phyloP scores from a whole-genome alignment of 2,888 invertebrate genomes.

The Gasteruption jaculator region DNA sequence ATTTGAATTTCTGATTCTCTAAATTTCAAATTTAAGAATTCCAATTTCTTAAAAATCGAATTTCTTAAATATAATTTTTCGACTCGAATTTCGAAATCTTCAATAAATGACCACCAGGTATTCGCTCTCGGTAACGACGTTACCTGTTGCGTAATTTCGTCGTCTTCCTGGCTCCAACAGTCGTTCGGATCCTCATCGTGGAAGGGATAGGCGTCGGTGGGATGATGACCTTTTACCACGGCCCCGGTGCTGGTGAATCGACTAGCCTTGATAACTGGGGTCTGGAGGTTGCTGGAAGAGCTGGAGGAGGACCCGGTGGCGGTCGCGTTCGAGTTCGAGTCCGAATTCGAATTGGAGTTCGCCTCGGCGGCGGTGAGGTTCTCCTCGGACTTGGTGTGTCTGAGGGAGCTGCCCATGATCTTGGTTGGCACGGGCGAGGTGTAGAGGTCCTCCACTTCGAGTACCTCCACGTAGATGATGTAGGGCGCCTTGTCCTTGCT shows the following conservation, averaged over 20 bases:
- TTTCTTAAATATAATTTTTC: constrained; percentile 1
- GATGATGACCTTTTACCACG: constrained; percentile 40
- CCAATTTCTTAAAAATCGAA: neutral
- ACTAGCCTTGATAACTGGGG: constrained; percentile 29
- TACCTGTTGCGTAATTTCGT: constrained; percentile 81
- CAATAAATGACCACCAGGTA: too few relatives aligned
- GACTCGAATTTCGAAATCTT: too few relatives aligned
- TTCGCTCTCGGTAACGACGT: too few relatives aligned
- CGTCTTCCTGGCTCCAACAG: constrained; percentile 95
- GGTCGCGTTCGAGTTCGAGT: constrained; percentile 43
- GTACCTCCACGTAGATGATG: constrained; percentile 95
- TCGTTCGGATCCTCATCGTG: constrained; percentile 63
- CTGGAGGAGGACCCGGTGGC: constrained; percentile 35
- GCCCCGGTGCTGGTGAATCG: constrained; percentile 49
- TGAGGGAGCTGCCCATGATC: constrained; percentile 71
- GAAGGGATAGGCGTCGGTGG: constrained; percentile 43
- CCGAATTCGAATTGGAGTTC: too few relatives aligned
- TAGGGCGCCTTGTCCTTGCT: constrained; percentile 99
- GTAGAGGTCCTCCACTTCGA: constrained; percentile 80
- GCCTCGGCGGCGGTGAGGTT: constrained; percentile 64
- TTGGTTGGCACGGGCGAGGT: constrained; percentile 87
- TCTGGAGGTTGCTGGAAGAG: constrained; percentile 35
- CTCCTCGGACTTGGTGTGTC: constrained; percentile 93
- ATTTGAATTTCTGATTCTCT: too few relatives aligned
- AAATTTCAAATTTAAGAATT: too few relatives aligned